Conservation (phyloP, 2,113 vertebrate species). For the Odobenus rosmarus region DNA sequence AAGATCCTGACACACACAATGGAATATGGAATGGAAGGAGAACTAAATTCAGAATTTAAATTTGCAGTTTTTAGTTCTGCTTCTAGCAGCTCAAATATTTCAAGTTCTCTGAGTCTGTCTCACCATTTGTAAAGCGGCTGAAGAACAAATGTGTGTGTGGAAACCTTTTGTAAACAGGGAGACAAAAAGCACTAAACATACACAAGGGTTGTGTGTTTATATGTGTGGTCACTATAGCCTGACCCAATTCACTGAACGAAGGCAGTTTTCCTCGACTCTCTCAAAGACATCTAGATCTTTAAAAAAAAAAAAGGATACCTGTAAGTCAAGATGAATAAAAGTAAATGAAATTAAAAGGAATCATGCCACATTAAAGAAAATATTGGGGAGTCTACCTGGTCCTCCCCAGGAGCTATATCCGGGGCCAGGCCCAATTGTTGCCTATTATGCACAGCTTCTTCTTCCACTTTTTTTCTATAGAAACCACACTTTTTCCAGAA, state of each 20-base stretch:
- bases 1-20: not conserved
- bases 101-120: not conserved
- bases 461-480: not conserved
- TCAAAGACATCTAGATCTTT: not conserved
- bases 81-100: not conserved
- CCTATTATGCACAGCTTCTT: not conserved
- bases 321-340: not conserved
- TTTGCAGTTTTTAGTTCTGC: not conserved
- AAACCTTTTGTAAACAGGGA: conserved; percentile 26
- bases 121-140: conserved; percentile 32
- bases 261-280: not conserved
- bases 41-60: not conserved
- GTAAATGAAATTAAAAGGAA: not conserved
- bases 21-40: not conserved
- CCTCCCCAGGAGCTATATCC: not conserved
- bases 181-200: not conserved
- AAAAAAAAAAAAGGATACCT: not conserved
- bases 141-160: not conserved
- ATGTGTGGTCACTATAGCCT: not conserved
- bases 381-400: not conserved
- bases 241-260: not conserved
- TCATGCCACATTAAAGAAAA: not conserved
- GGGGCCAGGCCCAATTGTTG: not conserved
- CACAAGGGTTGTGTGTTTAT: not conserved
- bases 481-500: conserved; percentile 22